A percentile compares a stretch with the other conserved stretches of the same genome.
Conservation (phyloP, 2,888 invertebrate species). For the Dorcus hopei region DNA sequence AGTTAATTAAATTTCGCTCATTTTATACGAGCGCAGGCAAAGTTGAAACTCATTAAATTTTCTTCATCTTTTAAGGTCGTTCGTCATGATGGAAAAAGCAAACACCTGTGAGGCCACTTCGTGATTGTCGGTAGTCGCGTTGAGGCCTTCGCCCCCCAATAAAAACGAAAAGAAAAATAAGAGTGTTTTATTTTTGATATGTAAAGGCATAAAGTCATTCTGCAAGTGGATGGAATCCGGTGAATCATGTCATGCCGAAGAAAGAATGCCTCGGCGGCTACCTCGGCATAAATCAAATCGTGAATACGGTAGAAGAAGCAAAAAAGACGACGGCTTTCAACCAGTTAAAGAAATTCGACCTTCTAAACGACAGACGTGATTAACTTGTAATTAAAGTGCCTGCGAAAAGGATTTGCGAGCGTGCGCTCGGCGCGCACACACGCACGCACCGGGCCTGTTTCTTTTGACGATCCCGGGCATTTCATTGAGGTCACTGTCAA, state of each 20-base stretch:
- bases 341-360: constrained; percentile 5
- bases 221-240: too few species aligned
- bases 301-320: background rate
- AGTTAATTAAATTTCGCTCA: too few species aligned
- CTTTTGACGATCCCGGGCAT: background rate
- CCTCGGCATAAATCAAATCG: background rate
- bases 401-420: constrained; percentile 4
- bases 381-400: constrained; percentile 4
- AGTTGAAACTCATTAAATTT: too few species aligned
- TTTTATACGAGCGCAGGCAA: too few species aligned
- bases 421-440: background rate
- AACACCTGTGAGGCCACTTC: too few species aligned
- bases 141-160: too few species aligned
- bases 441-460: background rate
- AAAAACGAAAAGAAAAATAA: too few species aligned
- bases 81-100: too few species aligned
- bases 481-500: constrained; percentile 27
- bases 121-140: too few species aligned
- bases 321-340: background rate
- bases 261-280: background rate
- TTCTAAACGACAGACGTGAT: constrained; percentile 4
- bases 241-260: background rate
- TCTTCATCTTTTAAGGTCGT: too few species aligned
- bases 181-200: too few species aligned
- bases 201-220: too few species aligned